Conservation (phyloP, 2,113 vertebrate species). For the Rhinopomastus cyanomelas region DNA sequence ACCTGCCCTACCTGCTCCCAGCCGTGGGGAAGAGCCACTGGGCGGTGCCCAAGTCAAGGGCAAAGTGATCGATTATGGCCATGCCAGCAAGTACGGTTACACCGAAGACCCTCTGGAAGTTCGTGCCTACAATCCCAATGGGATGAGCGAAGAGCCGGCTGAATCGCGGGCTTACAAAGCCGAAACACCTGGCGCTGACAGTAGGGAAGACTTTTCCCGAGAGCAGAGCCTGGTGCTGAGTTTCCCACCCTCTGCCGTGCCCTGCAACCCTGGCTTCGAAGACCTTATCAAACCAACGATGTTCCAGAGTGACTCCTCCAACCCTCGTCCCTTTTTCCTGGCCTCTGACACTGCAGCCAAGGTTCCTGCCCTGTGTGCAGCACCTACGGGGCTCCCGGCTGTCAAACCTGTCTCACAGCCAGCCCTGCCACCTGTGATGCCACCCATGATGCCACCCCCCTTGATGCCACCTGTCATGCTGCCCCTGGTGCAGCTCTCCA, state of each 20-base stretch:
- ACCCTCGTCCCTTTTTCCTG: conserved; percentile 57
- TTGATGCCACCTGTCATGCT: conserved; percentile 58
- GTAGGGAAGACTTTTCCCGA: conserved; percentile 64
- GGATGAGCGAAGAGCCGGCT: conserved; percentile 64
- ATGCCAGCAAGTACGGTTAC: conserved; percentile 86
- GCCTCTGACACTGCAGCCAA: conserved; percentile 60
- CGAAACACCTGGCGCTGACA: conserved; percentile 57
- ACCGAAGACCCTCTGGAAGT: conserved; percentile 74
- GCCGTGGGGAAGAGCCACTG: conserved; percentile 63
- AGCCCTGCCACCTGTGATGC: not conserved
- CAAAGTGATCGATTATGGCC: conserved; percentile 94
- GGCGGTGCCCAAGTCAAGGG: conserved; percentile 72
- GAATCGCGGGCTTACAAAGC: conserved; percentile 65
- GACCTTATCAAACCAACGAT: conserved; percentile 57
- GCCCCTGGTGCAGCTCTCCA: conserved; percentile 9
- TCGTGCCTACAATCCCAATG: conserved; percentile 58
- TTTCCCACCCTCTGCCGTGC: conserved; percentile 1
- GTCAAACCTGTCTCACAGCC: conserved; percentile 64
- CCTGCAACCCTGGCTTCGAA: conserved; percentile 66
- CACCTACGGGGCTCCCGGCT: conserved; percentile 50
- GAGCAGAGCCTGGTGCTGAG: conserved; percentile 39
- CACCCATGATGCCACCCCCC: not conserved
- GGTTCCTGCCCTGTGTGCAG: conserved; percentile 54
- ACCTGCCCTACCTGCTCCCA: conserved; percentile 27
- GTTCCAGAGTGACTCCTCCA: conserved; percentile 57